Base-by-base conservation (phyloP, 1,140 invertebrate species). In the Plutomurus gul region DNA sequence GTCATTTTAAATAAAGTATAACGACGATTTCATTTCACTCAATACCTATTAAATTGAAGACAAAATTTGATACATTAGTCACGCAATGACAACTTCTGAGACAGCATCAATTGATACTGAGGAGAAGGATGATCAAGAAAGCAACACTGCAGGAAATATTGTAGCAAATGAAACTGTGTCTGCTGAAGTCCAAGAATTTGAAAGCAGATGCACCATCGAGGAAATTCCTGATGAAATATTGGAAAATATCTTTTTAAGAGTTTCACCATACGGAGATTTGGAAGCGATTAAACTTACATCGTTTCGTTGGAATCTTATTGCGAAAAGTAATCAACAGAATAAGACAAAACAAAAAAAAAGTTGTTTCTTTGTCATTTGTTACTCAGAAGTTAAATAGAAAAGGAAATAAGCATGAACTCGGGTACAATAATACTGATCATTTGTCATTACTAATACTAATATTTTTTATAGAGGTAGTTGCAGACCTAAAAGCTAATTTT, bases 201-300 rank as follows among this genome's bases (percentile, higher is more conserved):
- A 20, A n/a, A 51, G 47, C 8, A 33, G 18, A 6, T 46, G 33
- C n/a, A 36, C 25, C 11, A 65, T 65, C 10, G 30, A 79, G 60
- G 60, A 60, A 20, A 88, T 98, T 77, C 96, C 96, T 8, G 94
- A 97, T 87, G 95, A 97, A 90, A 91, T 98, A 60, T 87, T 98
- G 74, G 96, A 97, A 86, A 96, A 95, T 85, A 96, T 98, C 85
- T 89, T 98, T 78, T 91, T 92, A 81, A 90, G 95, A 85, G 88
- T 98, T 82, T 93, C 95, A 77, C 95, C 95, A 18, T 98, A 98
- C 85, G 91, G 92, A 86, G 95, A 97, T 89, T 87, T 97, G 76
- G 91, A 95, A 86, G 89, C 92, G 85, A 95, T 95, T 85, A 93
- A 92, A 88, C 87, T 91, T 81, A 95, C 98, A 18, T 95, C 91